These are phyloP conservation scores for Phortica magna DNA, from an alignment of 2,888 invertebrate species.

Conservation along the genomic window DNA sequence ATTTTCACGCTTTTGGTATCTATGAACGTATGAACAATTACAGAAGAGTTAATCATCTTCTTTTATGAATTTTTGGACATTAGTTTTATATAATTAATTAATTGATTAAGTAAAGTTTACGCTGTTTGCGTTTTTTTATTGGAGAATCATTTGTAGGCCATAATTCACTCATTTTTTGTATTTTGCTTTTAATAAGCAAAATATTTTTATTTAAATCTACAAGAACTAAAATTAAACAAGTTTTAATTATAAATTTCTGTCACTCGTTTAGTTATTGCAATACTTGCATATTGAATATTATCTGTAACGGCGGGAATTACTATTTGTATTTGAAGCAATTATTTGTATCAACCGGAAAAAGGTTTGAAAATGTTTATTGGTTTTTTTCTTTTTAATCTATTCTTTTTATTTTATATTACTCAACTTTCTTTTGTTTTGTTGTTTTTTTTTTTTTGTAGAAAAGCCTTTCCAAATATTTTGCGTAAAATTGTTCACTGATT, in stretches of 20 bases:
- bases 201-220: constrained; percentile 40
- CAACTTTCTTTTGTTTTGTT: not conserved
- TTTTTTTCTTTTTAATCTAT: constrained; percentile 27
- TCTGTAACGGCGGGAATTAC: constrained; percentile 73
- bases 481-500: not conserved
- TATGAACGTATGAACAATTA: no score
- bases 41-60: no score
- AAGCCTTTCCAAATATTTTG: constrained; percentile 5
- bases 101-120: no score
- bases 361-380: constrained; percentile 19
- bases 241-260: not conserved
- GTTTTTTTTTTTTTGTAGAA: not conserved
- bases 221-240: not conserved
- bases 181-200: constrained; percentile 36
- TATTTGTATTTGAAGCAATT: constrained; percentile 62
- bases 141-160: no score
- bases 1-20: no score
- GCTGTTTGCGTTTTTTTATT: no score
- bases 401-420: constrained; percentile 12
- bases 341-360: not conserved
- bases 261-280: constrained; percentile 43
- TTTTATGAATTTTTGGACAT: no score
- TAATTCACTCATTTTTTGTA: not conserved
- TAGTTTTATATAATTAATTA: no score
- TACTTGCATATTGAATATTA: constrained; percentile 44